Percentiles rank a stretch among this genome's conserved stretches.
Evolutionary conservation across 2,888 invertebrate genomes (phyloP).

Genomic region (Odontocerum albicorne): DNA sequence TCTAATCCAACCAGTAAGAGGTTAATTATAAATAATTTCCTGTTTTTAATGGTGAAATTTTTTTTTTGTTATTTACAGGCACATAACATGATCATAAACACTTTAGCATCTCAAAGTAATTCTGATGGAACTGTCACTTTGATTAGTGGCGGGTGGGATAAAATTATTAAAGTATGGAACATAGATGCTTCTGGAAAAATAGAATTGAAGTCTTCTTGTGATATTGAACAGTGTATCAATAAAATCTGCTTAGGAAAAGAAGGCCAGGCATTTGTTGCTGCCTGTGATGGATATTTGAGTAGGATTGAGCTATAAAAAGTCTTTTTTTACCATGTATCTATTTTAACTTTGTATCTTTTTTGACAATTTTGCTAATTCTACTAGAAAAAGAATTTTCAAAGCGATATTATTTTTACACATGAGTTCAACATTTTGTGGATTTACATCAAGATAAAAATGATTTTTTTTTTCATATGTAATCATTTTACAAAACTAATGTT

Average conservation of each 20-base stretch:
- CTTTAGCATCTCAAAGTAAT: constrained; percentile 43
- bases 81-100: constrained; percentile 52
- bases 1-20: too few relatives aligned
- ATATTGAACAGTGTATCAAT: constrained; percentile 46
- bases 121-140: constrained; percentile 41
- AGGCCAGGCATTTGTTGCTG: constrained; percentile 57
- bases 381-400: too few relatives aligned
- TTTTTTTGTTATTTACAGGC: constrained; percentile 42
- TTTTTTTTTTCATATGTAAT: too few relatives aligned
- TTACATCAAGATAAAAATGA: too few relatives aligned
- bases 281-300: constrained; percentile 58
- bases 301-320: constrained; percentile 37
- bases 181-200: constrained; percentile 38
- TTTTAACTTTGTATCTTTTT: too few relatives aligned
- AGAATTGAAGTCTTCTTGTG: constrained; percentile 39
- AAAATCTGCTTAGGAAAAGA: constrained; percentile 47
- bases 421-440: too few relatives aligned
- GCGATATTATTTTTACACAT: too few relatives aligned
- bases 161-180: constrained; percentile 50
- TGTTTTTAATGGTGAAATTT: too few relatives aligned
- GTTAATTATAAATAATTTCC: too few relatives aligned
- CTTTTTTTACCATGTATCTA: background rate
- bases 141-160: constrained; percentile 54
- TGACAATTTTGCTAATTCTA: too few relatives aligned
- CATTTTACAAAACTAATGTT: too few relatives aligned